Base-by-base conservation (phyloP, 64 coral and sea anemone species). In the Porites lutea region DNA sequence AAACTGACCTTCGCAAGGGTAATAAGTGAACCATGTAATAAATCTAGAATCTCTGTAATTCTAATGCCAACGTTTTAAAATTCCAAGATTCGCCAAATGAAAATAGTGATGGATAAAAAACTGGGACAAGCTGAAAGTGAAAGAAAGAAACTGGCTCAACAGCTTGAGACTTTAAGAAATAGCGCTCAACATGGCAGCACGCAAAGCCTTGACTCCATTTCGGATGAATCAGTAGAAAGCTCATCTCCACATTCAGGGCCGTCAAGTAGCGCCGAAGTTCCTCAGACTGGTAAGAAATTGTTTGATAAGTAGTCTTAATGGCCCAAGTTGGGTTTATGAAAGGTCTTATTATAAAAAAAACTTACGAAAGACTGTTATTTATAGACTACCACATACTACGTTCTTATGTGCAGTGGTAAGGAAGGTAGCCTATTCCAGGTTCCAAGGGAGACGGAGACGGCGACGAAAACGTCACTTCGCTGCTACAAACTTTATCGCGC, bases 31-130 rank as follows among this genome's bases (percentile, higher is more conserved):
- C 69, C 37, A 0, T 72, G 0, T 4, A n/a, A 72, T 15, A 72
- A 9, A 18, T 22, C 19, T 75, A 3, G 0, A 0, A 55, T 54
- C 13, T 57, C 9, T 8, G 9, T 6, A 57, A 57, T 57, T 13
- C 18, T 65, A 65, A 65, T 3, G 18, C 18, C 13, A 5, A 16
- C 43, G 13, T 76, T 50, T 50, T 52, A 52, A 5, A 47, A 74
- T 37, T 13, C 48, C 27, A 62, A 93, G 91, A 93, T 93, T 79
- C 81, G 81, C 37, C 91, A 93, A 18, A 93, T 93, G 91, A 93
- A 93, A 65, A 60, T 79, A 5, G 73, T 93, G 15, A 87, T 93
- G 62, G 83, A 93, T 21, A 93, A 87, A 43, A 74, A 73, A 37
- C 13, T 85, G 43, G 76, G 75, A 71, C 71, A 87, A 68, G 82